Base-by-base conservation (phyloP, 2,888 invertebrate species). In the Timandra comae region DNA sequence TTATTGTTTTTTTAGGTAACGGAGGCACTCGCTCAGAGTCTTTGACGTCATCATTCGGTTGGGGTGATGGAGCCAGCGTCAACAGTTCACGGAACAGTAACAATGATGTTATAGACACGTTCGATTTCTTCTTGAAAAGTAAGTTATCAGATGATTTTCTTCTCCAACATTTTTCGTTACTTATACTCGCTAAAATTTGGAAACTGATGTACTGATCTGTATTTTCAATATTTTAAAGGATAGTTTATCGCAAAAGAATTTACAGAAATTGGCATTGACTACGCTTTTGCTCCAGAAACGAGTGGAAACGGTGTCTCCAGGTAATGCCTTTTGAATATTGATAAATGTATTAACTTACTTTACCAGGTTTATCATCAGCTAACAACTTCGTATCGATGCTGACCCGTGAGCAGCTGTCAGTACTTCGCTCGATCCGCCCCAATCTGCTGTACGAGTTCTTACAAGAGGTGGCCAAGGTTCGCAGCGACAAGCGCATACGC, bases 61-160 rank as follows among this genome's bases (percentile, higher is more conserved):
- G 74, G 71, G 50, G 56, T 2, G 72, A 75, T 3, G 59, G 45
- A 4, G 37, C 56, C 22, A 49, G 49, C n/a, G 32, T 36, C 10
- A 22, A 35, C 9, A 7, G 31, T 1, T 34, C 57, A 44, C 43
- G 3, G n/a, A 44, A 59, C 7, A 55, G 63, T 11, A 74, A 65
- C 35, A 63, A 59, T 1, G 80, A 79, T 33, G 63, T 71, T 61
- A 53, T 67, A 25, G 75, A 78, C 30, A 70, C 74, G 0, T 81
- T 81, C 43, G 82, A 84, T 35, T 82, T 84, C 38, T 64, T 84
- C 6, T 60, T 80, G 10, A 82, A 79, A 64, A 79, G 82, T 84
- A 49, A 54, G 72, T 64, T 24, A 8, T 19, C n/a, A n/a, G n/a
- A n/a, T n/a, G n/a, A n/a, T n/a, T n/a, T n/a, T n/a, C n/a, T n/a